Conservation (phyloP, 23 tunicate species). For the Halocynthia roretzi region DNA sequence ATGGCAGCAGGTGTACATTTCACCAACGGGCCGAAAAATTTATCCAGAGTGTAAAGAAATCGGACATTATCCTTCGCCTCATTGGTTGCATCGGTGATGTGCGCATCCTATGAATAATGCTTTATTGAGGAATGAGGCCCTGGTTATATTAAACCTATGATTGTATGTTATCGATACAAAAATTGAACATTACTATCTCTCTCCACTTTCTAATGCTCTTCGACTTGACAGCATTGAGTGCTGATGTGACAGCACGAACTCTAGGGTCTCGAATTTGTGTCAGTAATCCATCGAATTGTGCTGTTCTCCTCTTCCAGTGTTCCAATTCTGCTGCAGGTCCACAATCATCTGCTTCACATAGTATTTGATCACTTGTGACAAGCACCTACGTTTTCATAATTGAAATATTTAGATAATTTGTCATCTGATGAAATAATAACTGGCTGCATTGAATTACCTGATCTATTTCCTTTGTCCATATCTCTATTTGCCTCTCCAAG, state of each 20-base stretch:
- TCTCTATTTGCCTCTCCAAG: conserved; percentile 62
- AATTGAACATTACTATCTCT: conserved; percentile 48
- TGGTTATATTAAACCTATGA: not conserved
- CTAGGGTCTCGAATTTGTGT: conserved; percentile 55
- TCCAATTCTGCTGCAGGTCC: conserved; percentile 96
- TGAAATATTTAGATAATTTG: not conserved
- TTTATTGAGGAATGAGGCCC: not conserved
- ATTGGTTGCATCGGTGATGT: conserved; percentile 76
- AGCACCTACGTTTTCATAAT: conserved; percentile 41
- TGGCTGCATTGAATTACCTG: conserved; percentile 25
- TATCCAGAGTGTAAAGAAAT: conserved; percentile 75
- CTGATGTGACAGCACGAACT: conserved; percentile 66
- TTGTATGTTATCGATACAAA: not conserved
- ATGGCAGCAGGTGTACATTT: conserved; percentile 67
- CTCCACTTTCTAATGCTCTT: conserved; percentile 75
- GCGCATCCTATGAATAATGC: conserved; percentile 34
- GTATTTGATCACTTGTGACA: conserved; percentile 86
- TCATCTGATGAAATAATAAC: not conserved
- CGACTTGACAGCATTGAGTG: conserved; percentile 56
- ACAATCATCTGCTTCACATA: conserved; percentile 88
- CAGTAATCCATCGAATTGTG: conserved; percentile 77
- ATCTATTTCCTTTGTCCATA: conserved; percentile 85
- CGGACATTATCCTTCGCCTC: conserved; percentile 88
- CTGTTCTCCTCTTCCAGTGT: conserved; percentile 89
- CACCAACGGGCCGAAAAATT: conserved; percentile 80